Evolutionary conservation across 2,797 vertebrate species (phyloP), one percentile per base, ranked within the genome.

Genomic region (Gambusia yucatana): DNA sequence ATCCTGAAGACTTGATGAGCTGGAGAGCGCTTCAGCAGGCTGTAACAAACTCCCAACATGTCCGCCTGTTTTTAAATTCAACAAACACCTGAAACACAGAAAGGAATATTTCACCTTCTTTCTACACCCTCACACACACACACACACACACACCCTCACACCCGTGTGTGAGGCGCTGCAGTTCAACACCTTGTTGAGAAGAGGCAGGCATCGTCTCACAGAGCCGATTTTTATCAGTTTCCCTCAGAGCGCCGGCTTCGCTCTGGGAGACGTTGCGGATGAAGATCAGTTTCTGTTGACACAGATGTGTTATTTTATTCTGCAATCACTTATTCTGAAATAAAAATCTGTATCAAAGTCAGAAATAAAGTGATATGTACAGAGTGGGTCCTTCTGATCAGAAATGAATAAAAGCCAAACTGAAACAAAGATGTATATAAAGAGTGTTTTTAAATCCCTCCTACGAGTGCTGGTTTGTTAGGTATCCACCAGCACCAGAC

Each of bases 171-270:
- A 2, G 33, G 17, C 7, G 33, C 36, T 74, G 73, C 22, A 17
- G 20, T 4, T 17, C 16, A 74, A 36, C 80, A 93, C 93, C 91
- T 92, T 91, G 80, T 88, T 87, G 72, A 93, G 88, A 2, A 94
- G 87, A 33, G 90, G 89, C 73, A 94, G 33, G 83, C 41, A 88
- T 82, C 89, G 85, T 2, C 0, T 76, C 14, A 93, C 41, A 1
- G 0, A 5, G 0, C 3, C 28, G 0, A 90, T 80, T 11, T 78
- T 79, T 6, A 6, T 61, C 47, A 93, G 22, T 0, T 8, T 84
- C 67, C 17, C 16, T 77, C 2, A 93, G 85, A 0, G 50, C 5
- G 1, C 0, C 2, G 33, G n/a, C 1, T 8, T 92, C 73, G 0
- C 16, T 46, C 0, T 1, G 41, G 0, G 84, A 78, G 39, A 94